These are phyloP conservation scores for Synanthedon andrenaeformis DNA, from an alignment of 2,888 invertebrate genomes.

Conservation along the genomic window DNA sequence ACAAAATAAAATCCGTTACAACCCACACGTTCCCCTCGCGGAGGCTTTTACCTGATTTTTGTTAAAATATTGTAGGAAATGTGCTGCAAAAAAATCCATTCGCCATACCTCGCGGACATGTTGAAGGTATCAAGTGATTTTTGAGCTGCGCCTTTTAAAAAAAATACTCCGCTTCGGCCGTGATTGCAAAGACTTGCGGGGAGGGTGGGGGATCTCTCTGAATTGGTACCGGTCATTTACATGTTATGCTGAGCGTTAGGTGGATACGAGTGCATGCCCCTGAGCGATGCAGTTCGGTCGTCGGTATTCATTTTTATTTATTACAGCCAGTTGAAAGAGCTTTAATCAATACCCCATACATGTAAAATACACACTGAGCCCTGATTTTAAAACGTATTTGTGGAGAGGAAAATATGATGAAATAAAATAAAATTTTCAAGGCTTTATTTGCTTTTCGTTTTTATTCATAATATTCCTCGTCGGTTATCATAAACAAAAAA, in stretches of 20 bases:
- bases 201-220: conserved; percentile 10
- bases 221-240: conserved; percentile 11
- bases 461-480: no score
- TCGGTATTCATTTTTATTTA: conserved; percentile 44
- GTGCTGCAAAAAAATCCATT: conserved; percentile 34
- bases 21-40: neutral
- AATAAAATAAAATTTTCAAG: no score
- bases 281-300: conserved; percentile 40
- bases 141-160: conserved; percentile 17
- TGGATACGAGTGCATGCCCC: conserved; percentile 34
- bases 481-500: no score
- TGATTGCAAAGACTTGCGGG: conserved; percentile 6
- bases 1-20: neutral
- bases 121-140: conserved; percentile 22
- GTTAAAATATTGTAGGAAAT: conserved; percentile 24
- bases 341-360: conserved; percentile 49
- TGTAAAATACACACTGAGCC: conserved; percentile 25
- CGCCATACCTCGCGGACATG: conserved; percentile 27
- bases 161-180: conserved; percentile 12
- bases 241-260: conserved; percentile 14
- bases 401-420: no score
- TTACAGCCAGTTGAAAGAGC: conserved; percentile 32
- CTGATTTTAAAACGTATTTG: conserved; percentile 14
- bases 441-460: no score
- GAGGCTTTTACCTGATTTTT: conserved; percentile 7